Percentiles rank a stretch among this genome's conserved stretches.
phyloP scores from a whole-genome alignment of 2,888 invertebrate genomes.

The Gandaritis pyraliata region DNA sequence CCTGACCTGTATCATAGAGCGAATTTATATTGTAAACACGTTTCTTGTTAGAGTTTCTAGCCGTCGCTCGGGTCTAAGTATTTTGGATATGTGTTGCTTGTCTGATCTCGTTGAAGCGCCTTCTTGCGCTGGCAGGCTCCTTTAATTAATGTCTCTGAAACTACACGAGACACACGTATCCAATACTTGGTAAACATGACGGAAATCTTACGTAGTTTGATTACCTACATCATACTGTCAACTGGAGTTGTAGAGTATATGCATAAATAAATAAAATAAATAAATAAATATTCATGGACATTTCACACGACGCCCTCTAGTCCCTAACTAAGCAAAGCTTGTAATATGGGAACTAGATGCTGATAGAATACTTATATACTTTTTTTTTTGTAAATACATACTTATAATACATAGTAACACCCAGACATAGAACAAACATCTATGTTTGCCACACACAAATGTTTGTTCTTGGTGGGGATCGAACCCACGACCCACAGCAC shows the following conservation, averaged over 20 bases:
- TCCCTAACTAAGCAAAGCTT: too few species aligned
- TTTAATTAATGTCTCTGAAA: constrained; percentile 79
- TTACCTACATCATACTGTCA: constrained; percentile 40
- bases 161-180: constrained; percentile 63
- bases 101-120: constrained; percentile 71
- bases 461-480: too few species aligned
- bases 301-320: too few species aligned
- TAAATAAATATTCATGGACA: too few species aligned
- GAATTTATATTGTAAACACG: constrained; percentile 39
- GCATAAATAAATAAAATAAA: too few species aligned
- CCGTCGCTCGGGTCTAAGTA: constrained; percentile 53
- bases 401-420: too few species aligned
- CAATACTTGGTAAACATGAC: constrained; percentile 57
- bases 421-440: too few species aligned
- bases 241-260: not conserved
- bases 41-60: constrained; percentile 40
- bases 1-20: constrained; percentile 44
- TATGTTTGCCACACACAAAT: too few species aligned
- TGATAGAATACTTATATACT: too few species aligned
- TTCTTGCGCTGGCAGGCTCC: constrained; percentile 78
- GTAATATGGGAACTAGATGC: too few species aligned
- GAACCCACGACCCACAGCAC: too few species aligned
- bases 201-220: constrained; percentile 62
- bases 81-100: constrained; percentile 63
- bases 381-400: too few species aligned